phyloP scores from a whole-genome alignment of 2,888 invertebrate species.

The Pheosia tremula region DNA sequence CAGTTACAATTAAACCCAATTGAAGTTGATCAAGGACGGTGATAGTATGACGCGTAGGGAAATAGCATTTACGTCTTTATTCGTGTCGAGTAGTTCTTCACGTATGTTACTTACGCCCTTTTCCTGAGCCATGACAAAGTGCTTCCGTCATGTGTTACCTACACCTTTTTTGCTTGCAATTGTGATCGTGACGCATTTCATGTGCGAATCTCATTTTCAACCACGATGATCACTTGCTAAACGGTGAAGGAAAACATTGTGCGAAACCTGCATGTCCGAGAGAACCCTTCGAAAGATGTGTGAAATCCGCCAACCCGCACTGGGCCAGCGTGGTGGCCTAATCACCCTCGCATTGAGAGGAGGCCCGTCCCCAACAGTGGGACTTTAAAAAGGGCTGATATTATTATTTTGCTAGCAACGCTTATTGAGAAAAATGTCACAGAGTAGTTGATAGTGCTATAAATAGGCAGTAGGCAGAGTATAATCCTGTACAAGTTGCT shows the following conservation, averaged over 20 bases:
- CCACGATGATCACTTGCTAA: no score
- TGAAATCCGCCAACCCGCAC: no score
- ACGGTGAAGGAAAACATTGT: no score
- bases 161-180: neutral
- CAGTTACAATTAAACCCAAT: slow-evolving; percentile 3
- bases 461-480: neutral
- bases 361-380: no score
- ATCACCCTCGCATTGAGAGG: no score
- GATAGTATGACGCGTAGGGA: neutral
- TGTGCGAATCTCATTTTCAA: no score
- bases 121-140: neutral
- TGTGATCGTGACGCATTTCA: no score
- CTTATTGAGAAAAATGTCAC: neutral
- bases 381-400: no score
- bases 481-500: neutral
- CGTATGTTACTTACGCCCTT: neutral
- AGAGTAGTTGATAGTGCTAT: neutral
- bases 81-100: neutral
- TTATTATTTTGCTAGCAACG: no score
- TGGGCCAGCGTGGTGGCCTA: no score
- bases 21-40: slow-evolving; percentile 6
- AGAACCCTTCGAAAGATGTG: no score
- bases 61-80: neutral
- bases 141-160: neutral
- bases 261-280: no score